Percentiles rank a stretch among this genome's conserved stretches.
These are phyloP conservation scores for Ceratoteleas bidentatus DNA, from an alignment of 1,140 invertebrate species.

Conservation along the genomic window DNA sequence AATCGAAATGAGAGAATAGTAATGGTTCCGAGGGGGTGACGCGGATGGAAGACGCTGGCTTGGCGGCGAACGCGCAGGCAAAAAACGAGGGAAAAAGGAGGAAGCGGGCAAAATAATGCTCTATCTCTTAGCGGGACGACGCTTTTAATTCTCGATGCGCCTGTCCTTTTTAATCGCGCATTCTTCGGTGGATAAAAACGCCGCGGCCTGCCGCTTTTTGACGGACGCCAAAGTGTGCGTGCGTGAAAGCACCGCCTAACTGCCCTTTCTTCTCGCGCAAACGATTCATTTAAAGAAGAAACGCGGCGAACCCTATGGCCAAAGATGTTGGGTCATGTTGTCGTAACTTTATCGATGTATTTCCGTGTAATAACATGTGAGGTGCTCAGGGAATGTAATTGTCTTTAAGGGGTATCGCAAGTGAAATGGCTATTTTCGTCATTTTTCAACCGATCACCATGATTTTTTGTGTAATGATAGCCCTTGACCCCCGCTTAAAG, in stretches of 20 bases:
- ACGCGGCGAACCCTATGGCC: conserved; percentile 2
- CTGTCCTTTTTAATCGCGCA: conserved; percentile 73
- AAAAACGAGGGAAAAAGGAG: conserved; percentile 33
- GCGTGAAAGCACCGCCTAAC: conserved; percentile 29
- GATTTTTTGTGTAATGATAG: too few relatives aligned
- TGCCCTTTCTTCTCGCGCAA: conserved; percentile 56
- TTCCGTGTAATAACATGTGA: too few relatives aligned
- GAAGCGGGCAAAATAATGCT: conserved; percentile 67
- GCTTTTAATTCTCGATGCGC: conserved; percentile 75
- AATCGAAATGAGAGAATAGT: conserved; percentile 71
- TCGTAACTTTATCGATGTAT: too few relatives aligned
- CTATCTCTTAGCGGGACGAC: conserved; percentile 76
- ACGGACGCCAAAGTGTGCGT: conserved; percentile 17
- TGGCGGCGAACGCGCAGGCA: conserved; percentile 25
- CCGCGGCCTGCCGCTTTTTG: conserved; percentile 37
- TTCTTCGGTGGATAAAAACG: conserved; percentile 60
- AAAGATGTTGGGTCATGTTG: too few relatives aligned
- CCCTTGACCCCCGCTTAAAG: too few relatives aligned
- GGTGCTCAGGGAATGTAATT: too few relatives aligned
- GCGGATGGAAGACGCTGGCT: conserved; percentile 18
- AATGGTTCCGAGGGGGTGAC: conserved; percentile 41
- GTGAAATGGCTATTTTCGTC: too few relatives aligned
- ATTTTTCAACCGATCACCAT: too few relatives aligned
- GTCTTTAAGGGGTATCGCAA: too few relatives aligned
- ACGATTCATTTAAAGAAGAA: conserved; percentile 56